Evolutionary conservation across 2,113 vertebrate genomes (phyloP).

Genomic region (Prunella fulvescens): DNA sequence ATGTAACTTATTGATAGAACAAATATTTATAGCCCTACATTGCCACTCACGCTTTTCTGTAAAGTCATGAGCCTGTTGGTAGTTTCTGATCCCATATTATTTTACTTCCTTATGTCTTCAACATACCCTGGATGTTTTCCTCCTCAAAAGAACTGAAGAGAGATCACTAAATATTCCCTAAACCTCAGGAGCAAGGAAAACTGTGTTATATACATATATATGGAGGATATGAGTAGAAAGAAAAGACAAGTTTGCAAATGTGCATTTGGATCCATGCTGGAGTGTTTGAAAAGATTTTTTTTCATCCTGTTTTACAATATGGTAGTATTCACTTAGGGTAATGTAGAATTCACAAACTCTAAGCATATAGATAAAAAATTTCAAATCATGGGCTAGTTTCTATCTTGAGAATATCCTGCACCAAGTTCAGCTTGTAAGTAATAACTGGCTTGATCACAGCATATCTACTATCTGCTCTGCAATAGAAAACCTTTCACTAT

Average conservation of each 20-base stretch:
- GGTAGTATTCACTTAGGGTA: not conserved
- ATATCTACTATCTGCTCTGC: not conserved
- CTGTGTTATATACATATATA: rapidly evolving
- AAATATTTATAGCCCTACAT: not conserved
- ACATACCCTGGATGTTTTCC: not conserved
- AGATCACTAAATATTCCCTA: not conserved
- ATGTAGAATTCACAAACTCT: not conserved
- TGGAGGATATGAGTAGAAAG: not conserved
- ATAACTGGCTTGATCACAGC: not conserved
- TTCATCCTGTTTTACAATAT: not conserved
- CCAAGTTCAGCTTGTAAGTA: not conserved
- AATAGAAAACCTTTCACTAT: not conserved
- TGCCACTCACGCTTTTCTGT: not conserved
- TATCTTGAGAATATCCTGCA: not conserved
- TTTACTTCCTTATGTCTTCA: not conserved
- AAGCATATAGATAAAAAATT: not conserved
- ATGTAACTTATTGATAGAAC: not conserved
- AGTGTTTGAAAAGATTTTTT: not conserved
- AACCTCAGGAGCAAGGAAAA: not conserved
- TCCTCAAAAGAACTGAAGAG: not conserved
- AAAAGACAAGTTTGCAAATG: not conserved
- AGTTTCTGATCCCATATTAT: not conserved
- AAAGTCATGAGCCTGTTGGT: not conserved
- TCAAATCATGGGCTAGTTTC: not conserved
- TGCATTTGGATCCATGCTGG: not conserved